Base-by-base conservation (phyloP, 2,797 vertebrate species). In the Orientallactaga sibirica region DNA sequence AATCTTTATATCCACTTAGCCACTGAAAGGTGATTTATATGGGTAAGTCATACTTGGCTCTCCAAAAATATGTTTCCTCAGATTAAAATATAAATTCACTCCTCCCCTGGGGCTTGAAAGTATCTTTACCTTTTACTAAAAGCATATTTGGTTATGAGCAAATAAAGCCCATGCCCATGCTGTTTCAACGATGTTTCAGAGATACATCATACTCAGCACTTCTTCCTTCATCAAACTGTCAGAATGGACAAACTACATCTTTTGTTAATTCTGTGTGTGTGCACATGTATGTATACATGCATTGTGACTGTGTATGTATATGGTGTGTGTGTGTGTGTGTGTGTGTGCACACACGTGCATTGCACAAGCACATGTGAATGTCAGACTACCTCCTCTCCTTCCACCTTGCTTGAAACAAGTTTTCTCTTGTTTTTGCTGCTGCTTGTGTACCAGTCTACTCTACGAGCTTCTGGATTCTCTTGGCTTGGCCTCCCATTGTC, bases 111-210 rank as follows among this genome's bases (percentile, higher is more conserved):
- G 52, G 33, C 64, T 43, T 18, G 14, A n/a, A 70, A 33, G 37
- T 29, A 25, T 37, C n/a, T 18, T 66, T 62, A 79, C 5, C 41
- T 41, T 66, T 18, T 7, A 64, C n/a, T 48, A 9, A 67, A 71
- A 86, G 25, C 66, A 2, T 14, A 7, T 71, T 70, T 70, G 33
- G 52, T 27, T 22, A 8, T 12, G 33, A 87, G 43, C 52, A 15
- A 37, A n/a, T 27, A 16, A 16, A 41, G 48, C 66, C 24, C 52
- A 27, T n/a, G 25, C 27, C 1, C 0, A 0, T 43, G 22, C 0
- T 43, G 10, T n/a, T 55, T 33, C 16, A 61, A 67, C 8, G 37
- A 7, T 33, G 15, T 70, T 68, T 41, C 24, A 66, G 0, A 4
- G 14, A 58, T 4, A 2, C 1, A 0, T 48, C 6, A 3, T 1